phyloP scores from a whole-genome alignment of 1,140 invertebrate species.

The Aphelinus atriplicis region DNA sequence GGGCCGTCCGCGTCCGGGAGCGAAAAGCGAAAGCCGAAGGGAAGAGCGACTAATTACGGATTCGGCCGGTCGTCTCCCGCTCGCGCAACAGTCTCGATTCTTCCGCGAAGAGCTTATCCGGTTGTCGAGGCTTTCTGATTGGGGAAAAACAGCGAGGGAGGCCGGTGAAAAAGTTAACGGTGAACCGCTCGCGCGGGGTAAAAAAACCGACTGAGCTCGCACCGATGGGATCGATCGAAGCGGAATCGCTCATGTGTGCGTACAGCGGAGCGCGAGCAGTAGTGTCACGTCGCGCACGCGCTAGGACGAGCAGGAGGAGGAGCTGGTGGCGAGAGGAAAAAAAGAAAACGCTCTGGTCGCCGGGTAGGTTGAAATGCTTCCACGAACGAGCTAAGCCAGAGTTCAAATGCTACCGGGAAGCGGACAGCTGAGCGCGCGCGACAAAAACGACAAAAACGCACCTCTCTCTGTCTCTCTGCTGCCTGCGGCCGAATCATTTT shows the following conservation, averaged over 20 bases:
- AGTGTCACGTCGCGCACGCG: conserved; percentile 22
- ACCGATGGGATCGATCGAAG: conserved; percentile 9
- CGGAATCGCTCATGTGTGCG: neutral
- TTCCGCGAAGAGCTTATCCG: conserved; percentile 44
- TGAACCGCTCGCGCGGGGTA: neutral
- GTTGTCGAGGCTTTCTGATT: conserved; percentile 19
- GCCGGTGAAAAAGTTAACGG: neutral
- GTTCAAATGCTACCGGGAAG: conserved; percentile 49
- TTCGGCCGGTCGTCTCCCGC: conserved; percentile 45
- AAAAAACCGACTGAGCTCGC: conserved; percentile 14
- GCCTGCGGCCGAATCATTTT: neutral
- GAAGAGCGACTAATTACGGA: conserved; percentile 57
- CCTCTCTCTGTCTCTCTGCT: no score
- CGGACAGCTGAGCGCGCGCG: conserved; percentile 5
- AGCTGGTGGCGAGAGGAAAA: neutral
- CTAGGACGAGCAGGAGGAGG: neutral
- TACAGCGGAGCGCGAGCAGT: neutral
- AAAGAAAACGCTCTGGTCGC: conserved; percentile 32
- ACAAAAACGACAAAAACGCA: conserved; percentile 13
- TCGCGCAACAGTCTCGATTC: neutral
- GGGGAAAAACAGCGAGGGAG: conserved; percentile 1
- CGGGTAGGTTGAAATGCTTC: conserved; percentile 35
- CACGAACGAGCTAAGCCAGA: conserved; percentile 25
- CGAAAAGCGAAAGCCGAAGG: conserved; percentile 44
- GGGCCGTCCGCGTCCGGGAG: neutral